Percentiles rank a stretch among this genome's conserved stretches.
phyloP scores from a whole-genome alignment of 2,113 vertebrate genomes.

The Octodon degus region DNA sequence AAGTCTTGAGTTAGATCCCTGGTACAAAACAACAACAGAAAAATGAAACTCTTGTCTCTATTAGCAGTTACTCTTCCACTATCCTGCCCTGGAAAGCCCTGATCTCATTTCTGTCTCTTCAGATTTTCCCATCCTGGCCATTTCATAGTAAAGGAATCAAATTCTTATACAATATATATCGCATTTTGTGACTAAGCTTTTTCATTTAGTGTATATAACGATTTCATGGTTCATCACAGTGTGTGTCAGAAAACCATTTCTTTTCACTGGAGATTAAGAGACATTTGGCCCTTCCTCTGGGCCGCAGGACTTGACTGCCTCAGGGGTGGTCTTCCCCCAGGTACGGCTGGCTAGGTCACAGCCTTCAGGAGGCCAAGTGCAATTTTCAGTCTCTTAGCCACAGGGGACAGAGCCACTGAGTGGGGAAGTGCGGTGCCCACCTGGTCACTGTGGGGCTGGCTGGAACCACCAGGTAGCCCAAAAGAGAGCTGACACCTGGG shows the following conservation, averaged over 20 bases:
- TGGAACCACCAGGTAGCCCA: neutral
- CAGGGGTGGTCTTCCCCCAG: neutral
- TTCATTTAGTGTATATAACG: neutral
- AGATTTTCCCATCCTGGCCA: neutral
- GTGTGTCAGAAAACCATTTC: neutral
- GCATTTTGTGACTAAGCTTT: neutral
- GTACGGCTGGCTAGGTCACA: accelerated
- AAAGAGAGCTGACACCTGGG: neutral
- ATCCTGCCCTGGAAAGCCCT: neutral
- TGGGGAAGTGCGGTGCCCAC: no score
- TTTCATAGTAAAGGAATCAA: neutral
- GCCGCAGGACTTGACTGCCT: accelerated
- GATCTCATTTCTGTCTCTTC: neutral
- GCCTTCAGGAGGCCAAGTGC: neutral
- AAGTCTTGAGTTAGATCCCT: no score
- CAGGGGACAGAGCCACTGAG: neutral
- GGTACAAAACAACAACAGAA: no score
- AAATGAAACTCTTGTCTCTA: neutral
- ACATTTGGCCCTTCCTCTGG: accelerated
- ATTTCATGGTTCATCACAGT: neutral
- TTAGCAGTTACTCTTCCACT: neutral
- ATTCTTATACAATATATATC: neutral
- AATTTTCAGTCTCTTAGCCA: constrained; percentile 37
- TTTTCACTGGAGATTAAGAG: neutral
- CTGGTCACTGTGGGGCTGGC: neutral